A percentile compares a stretch with the other conserved stretches of the same genome.
These are phyloP conservation scores for Dasypus novemcinctus DNA, from an alignment of 2,113 vertebrate genomes.

Conservation along the genomic window DNA sequence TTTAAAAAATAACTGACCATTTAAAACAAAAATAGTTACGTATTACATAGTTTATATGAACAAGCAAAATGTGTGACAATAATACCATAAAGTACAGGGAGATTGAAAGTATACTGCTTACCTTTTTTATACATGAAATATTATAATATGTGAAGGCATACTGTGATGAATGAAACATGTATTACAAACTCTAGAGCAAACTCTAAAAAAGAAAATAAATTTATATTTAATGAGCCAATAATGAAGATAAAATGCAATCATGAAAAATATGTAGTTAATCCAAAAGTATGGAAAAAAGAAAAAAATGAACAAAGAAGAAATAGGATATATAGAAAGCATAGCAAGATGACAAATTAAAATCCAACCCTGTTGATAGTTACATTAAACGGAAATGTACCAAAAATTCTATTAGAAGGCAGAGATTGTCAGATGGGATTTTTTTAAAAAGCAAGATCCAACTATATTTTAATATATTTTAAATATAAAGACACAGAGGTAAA, in stretches of 20 bases:
- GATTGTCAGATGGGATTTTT: neutral
- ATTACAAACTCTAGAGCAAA: neutral
- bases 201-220: neutral
- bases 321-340: neutral
- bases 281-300: neutral
- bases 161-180: neutral
- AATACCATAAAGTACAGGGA: neutral
- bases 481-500: neutral
- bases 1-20: neutral
- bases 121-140: neutral
- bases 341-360: neutral
- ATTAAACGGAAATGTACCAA: neutral
- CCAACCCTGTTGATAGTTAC: neutral
- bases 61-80: neutral
- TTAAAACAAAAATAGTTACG: constrained; percentile 6
- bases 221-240: neutral
- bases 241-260: neutral
- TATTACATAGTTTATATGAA: neutral
- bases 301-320: neutral
- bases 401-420: neutral
- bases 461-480: neutral
- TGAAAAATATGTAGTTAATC: neutral
- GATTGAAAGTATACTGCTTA: neutral
- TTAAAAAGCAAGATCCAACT: neutral
- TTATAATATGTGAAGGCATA: neutral